phyloP scores from a whole-genome alignment of 2,113 vertebrate species.

The Lamprotornis superbus region DNA sequence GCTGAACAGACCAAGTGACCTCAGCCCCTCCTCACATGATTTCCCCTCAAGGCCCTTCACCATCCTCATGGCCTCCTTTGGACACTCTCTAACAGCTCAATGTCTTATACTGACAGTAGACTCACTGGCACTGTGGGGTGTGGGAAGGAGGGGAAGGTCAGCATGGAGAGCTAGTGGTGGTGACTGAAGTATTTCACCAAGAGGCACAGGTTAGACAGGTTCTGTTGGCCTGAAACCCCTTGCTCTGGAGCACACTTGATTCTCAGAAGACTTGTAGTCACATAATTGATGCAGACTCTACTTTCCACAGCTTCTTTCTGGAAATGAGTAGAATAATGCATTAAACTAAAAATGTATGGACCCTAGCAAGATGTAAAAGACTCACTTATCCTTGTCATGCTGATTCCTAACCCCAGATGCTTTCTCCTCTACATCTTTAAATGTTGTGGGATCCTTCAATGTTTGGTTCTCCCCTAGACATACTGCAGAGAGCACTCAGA shows the following conservation, averaged over 20 bases:
- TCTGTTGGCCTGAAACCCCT: background rate
- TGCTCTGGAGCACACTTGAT: background rate
- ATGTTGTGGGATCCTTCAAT: background rate
- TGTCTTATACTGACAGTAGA: background rate
- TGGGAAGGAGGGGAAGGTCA: background rate
- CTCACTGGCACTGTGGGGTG: background rate
- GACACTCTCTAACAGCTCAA: background rate
- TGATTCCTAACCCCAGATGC: background rate
- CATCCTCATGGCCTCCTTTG: background rate
- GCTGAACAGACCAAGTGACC: background rate
- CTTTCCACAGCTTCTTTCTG: background rate
- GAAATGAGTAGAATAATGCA: background rate
- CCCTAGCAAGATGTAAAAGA: background rate
- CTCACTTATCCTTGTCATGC: background rate
- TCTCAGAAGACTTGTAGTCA: background rate
- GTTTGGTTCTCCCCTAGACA: background rate
- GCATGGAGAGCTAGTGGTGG: background rate
- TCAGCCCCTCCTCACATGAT: fast-evolving
- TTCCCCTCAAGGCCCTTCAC: background rate
- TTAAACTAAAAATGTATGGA: background rate
- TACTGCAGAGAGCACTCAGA: background rate
- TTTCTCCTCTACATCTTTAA: background rate
- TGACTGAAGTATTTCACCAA: background rate
- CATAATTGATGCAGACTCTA: background rate
- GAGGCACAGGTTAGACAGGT: background rate